Percentiles rank a stretch among this genome's conserved stretches.
Evolutionary conservation across 2,797 vertebrate genomes (phyloP).

Genomic region (Limosa lapponica): DNA sequence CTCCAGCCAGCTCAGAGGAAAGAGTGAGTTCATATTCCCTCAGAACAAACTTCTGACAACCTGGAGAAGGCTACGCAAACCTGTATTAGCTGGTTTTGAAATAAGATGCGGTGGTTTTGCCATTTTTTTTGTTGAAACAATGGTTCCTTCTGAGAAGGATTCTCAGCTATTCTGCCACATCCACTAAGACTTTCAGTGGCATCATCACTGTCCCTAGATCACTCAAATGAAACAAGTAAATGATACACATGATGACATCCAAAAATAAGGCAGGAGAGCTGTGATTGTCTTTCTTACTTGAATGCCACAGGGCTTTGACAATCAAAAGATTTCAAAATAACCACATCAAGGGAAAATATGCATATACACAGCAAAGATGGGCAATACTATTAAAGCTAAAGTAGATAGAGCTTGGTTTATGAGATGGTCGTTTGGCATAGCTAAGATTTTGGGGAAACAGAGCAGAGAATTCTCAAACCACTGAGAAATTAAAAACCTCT

Average conservation of each 20-base stretch:
- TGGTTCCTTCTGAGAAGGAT: not conserved
- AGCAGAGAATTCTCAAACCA: not conserved
- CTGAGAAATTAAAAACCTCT: slow-evolving; percentile 45
- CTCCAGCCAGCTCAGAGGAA: not conserved
- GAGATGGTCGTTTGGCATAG: not conserved
- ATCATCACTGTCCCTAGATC: not conserved
- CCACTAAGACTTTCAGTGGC: not conserved
- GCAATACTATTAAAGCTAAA: not conserved
- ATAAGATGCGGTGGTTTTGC: not conserved
- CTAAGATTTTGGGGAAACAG: not conserved
- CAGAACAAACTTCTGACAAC: not conserved
- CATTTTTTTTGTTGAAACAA: not conserved
- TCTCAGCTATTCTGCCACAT: not conserved
- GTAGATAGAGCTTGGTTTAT: not conserved
- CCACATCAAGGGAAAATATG: slow-evolving; percentile 5
- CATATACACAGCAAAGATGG: not conserved
- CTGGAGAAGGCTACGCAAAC: not conserved
- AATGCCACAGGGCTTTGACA: not conserved
- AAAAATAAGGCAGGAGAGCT: not conserved
- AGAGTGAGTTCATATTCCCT: not conserved
- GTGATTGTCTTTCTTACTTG: not conserved
- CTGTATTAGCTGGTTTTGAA: not conserved
- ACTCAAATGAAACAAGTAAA: not conserved
- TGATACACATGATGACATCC: not conserved
- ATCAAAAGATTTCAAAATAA: slow-evolving; percentile 11